Conservation (phyloP, 2,797 vertebrate species). For the Premnoplex brunnescens region DNA sequence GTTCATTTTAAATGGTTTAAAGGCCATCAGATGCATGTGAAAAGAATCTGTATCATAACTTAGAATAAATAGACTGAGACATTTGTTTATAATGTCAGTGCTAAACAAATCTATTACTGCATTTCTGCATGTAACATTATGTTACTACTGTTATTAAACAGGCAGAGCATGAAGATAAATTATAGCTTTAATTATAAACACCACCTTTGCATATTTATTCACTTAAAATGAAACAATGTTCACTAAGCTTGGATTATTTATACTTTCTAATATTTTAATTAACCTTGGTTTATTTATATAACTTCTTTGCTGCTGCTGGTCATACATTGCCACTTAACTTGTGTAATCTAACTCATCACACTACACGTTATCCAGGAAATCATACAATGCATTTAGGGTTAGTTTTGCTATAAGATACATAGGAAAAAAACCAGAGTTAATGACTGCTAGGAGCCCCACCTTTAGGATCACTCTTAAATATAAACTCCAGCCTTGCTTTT, state of each 20-base stretch:
- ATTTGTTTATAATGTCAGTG: slow-evolving; percentile 84
- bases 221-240: slow-evolving; percentile 78
- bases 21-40: slow-evolving; percentile 82
- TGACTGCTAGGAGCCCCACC: not conserved
- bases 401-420: not conserved
- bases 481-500: not conserved
- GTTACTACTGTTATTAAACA: slow-evolving; percentile 80
- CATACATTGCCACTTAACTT: slow-evolving; percentile 55
- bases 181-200: slow-evolving; percentile 81
- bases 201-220: slow-evolving; percentile 79
- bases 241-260: slow-evolving; percentile 78
- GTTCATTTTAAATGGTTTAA: slow-evolving; percentile 86
- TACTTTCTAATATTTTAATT: slow-evolving; percentile 79
- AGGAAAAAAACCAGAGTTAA: not conserved
- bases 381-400: not conserved
- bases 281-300: slow-evolving; percentile 74
- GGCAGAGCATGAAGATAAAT: slow-evolving; percentile 80
- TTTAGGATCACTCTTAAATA: not conserved
- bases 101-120: slow-evolving; percentile 83
- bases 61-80: slow-evolving; percentile 85
- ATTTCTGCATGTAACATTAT: slow-evolving; percentile 76
- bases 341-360: slow-evolving; percentile 39
- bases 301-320: slow-evolving; percentile 65
- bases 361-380: slow-evolving; percentile 26
- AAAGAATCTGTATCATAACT: slow-evolving; percentile 83